Evolutionary conservation across 2,797 vertebrate species (phyloP).

Genomic region (Bradypus variegatus): DNA sequence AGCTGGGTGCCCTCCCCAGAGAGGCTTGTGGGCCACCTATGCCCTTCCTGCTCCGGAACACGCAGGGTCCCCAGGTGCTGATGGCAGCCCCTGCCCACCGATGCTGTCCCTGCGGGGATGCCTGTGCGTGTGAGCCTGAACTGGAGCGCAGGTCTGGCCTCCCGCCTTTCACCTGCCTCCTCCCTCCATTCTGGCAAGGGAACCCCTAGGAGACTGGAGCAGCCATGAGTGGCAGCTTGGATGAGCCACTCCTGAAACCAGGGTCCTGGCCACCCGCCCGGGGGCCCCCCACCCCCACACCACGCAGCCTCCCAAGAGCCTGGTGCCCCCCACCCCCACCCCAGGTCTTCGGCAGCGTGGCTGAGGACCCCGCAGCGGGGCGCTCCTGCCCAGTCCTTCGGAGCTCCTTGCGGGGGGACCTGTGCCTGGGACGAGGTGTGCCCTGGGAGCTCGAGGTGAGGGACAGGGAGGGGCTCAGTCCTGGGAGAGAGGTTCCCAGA

Average conservation of each 20-base stretch:
- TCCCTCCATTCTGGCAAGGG: not conserved
- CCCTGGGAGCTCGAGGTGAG: constrained; percentile 44
- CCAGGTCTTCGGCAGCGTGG: constrained; percentile 50
- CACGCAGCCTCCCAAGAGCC: not conserved
- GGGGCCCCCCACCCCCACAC: not conserved
- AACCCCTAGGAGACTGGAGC: not conserved
- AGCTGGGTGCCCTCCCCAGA: not conserved
- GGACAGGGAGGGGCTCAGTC: not conserved
- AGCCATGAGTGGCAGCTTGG: not conserved
- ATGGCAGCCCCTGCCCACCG: not conserved
- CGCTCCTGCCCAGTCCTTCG: constrained; percentile 34
- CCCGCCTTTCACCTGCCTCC: not conserved
- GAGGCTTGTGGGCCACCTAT: not conserved
- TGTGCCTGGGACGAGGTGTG: constrained; percentile 9
- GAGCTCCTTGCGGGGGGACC: constrained; percentile 44
- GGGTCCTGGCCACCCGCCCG: not conserved
- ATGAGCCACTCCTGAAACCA: not conserved
- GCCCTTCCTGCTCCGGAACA: not conserved
- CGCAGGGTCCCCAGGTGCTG: not conserved
- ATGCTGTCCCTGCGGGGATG: not conserved
- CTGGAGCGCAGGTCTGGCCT: not conserved
- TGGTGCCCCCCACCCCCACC: no score
- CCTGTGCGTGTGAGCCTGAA: not conserved
- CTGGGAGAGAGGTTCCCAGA: not conserved
- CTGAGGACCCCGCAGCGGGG: not conserved